A percentile compares a stretch with the other conserved stretches of the same genome.
Evolutionary conservation across 2,797 vertebrate genomes (phyloP).

Genomic region (Gymnoscopelus braueri): DNA sequence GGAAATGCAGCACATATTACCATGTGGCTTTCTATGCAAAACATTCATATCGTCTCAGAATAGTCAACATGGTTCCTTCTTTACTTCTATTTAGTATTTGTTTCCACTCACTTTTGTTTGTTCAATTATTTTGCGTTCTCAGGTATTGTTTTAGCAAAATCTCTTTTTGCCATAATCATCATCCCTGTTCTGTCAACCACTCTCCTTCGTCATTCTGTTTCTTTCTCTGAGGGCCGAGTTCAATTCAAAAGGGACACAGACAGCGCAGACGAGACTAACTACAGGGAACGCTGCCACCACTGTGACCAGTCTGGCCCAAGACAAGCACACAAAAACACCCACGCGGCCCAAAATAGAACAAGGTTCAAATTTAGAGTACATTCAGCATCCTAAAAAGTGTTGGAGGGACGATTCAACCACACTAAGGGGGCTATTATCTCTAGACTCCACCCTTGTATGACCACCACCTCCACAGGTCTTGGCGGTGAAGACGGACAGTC

Average conservation of each 20-base stretch:
- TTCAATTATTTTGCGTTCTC: constrained; percentile 14
- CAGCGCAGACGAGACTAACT: constrained; percentile 57
- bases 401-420: constrained; percentile 46
- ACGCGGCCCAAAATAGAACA: constrained; percentile 57
- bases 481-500: neutral
- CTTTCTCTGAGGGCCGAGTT: constrained; percentile 40
- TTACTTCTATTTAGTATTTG: constrained; percentile 13
- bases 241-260: constrained; percentile 33
- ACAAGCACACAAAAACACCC: constrained; percentile 56
- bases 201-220: neutral
- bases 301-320: constrained; percentile 50
- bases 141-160: neutral
- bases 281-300: constrained; percentile 49
- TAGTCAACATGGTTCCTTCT: constrained; percentile 5
- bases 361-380: constrained; percentile 63
- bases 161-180: neutral
- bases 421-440: constrained; percentile 61
- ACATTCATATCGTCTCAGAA: constrained; percentile 9
- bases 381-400: constrained; percentile 65
- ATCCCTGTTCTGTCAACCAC: constrained; percentile 17
- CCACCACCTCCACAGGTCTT: constrained; percentile 44
- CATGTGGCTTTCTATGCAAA: constrained; percentile 30
- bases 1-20: constrained; percentile 17
- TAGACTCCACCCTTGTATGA: constrained; percentile 55
- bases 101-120: neutral